phyloP scores from a whole-genome alignment of 2,888 invertebrate genomes.

The Congeria kusceri region DNA sequence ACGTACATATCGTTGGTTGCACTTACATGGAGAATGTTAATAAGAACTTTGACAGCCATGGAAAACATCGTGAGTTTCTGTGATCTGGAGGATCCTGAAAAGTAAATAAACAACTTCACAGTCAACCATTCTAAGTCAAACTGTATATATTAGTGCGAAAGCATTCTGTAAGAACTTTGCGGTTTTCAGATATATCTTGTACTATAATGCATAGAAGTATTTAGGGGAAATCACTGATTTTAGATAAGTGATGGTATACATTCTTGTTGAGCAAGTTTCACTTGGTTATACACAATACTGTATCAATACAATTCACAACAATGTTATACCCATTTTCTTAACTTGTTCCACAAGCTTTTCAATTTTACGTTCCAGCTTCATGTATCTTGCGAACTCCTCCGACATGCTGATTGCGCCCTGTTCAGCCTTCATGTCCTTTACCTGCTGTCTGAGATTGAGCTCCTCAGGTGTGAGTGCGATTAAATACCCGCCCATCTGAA shows the following conservation, averaged over 20 bases:
- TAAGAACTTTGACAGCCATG: constrained; percentile 70
- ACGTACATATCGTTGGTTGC: too few relatives aligned
- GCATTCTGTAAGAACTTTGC: too few relatives aligned
- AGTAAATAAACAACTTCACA: too few relatives aligned
- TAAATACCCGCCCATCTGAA: constrained; percentile 71
- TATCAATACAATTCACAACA: too few relatives aligned
- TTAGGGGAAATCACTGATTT: too few relatives aligned
- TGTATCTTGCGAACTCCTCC: constrained; percentile 86
- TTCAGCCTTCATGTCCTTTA: constrained; percentile 81
- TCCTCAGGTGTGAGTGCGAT: constrained; percentile 74
- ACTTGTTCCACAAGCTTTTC: constrained; percentile 85
- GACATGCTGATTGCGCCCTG: constrained; percentile 85
- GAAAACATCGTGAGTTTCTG: constrained; percentile 71
- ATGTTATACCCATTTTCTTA: constrained; percentile 72
- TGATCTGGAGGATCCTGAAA: constrained; percentile 71
- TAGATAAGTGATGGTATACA: too few relatives aligned
- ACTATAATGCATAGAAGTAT: too few relatives aligned
- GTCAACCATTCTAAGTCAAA: too few relatives aligned
- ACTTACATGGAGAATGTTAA: constrained; percentile 76
- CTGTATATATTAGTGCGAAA: too few relatives aligned
- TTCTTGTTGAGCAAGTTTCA: too few relatives aligned
- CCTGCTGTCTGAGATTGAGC: constrained; percentile 74
- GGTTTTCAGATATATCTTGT: too few relatives aligned
- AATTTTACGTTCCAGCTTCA: constrained; percentile 85
- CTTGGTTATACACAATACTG: not conserved